phyloP scores from a whole-genome alignment of 2,888 invertebrate species.

The Eutolmus rufibarbis region DNA sequence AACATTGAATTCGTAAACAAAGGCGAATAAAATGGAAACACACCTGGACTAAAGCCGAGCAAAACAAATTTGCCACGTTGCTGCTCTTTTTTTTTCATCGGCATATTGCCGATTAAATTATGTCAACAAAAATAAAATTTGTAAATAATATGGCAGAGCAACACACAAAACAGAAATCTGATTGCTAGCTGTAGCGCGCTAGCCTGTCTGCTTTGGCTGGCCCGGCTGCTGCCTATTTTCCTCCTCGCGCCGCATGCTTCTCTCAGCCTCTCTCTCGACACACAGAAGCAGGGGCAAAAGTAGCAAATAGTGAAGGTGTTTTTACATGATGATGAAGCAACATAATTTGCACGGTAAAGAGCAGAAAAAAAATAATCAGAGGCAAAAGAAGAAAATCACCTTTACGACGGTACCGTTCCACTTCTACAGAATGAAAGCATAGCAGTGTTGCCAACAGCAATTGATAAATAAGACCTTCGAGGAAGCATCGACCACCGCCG shows the following conservation, averaged over 20 bases:
- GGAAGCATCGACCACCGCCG: not conserved
- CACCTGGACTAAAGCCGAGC: not conserved
- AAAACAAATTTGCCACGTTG: not conserved
- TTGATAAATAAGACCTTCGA: not conserved
- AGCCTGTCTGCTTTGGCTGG: not conserved
- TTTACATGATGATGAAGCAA: not conserved
- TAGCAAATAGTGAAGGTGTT: not conserved
- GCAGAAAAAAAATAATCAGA: not conserved
- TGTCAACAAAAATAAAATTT: not conserved
- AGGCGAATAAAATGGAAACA: not conserved
- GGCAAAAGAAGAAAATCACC: not conserved
- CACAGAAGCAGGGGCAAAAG: not conserved
- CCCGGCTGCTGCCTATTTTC: not conserved
- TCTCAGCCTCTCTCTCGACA: not conserved
- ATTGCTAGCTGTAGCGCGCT: not conserved
- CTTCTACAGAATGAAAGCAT: not conserved
- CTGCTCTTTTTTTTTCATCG: not conserved
- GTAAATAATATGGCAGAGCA: not conserved
- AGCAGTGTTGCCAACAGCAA: not conserved
- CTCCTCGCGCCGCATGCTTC: not conserved
- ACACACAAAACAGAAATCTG: not conserved
- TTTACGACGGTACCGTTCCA: not conserved
- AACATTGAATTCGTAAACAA: not conserved
- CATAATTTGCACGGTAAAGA: not conserved
- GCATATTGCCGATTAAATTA: not conserved